Conservation (phyloP, 2,797 vertebrate genomes). For the Darevskia mixta region DNA sequence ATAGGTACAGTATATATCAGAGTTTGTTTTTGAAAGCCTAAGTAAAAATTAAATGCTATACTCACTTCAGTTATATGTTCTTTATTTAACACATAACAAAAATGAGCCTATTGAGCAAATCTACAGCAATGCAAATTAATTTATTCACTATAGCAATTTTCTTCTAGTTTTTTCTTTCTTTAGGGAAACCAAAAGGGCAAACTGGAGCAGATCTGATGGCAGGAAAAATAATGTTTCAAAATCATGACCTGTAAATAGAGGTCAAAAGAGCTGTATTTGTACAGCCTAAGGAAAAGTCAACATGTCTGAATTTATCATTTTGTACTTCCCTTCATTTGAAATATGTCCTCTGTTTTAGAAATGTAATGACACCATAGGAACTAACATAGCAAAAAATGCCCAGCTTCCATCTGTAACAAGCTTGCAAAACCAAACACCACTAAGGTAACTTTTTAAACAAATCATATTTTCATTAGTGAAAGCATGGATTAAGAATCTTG, state of each 20-base stretch:
- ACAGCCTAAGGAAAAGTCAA: slow-evolving; percentile 30
- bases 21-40: not conserved
- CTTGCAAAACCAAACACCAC: slow-evolving; percentile 66
- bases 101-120: not conserved
- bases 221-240: slow-evolving; percentile 18
- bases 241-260: not conserved
- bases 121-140: not conserved
- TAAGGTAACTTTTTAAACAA: slow-evolving; percentile 78
- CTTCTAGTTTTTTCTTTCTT: not conserved
- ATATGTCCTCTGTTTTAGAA: slow-evolving; percentile 72
- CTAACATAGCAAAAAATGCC: slow-evolving; percentile 51
- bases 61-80: not conserved
- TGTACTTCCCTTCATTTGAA: slow-evolving; percentile 17
- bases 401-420: slow-evolving; percentile 56
- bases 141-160: not conserved
- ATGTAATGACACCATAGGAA: slow-evolving; percentile 50
- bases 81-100: not conserved
- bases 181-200: not conserved
- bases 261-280: slow-evolving; percentile 33
- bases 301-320: slow-evolving; percentile 35
- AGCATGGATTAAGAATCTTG: slow-evolving; percentile 10
- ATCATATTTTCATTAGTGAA: slow-evolving; percentile 56
- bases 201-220: slow-evolving; percentile 26
- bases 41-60: not conserved
- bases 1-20: not conserved